These are phyloP conservation scores for Zophobas morio DNA, from an alignment of 1,140 invertebrate genomes.

Conservation along the genomic window DNA sequence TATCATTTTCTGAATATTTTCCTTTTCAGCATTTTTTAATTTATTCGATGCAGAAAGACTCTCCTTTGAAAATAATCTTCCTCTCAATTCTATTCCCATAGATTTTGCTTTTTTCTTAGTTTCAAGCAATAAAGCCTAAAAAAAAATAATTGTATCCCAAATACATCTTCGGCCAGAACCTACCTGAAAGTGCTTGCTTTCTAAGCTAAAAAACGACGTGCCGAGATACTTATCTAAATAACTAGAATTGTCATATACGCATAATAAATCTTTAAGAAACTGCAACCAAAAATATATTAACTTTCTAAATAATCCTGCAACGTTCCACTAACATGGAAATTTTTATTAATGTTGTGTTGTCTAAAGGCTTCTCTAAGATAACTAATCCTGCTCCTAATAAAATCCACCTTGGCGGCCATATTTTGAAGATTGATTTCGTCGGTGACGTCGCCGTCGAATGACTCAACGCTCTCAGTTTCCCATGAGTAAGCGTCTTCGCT, in stretches of 20 bases:
- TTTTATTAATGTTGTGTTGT: conserved; percentile 60
- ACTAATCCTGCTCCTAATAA: conserved; percentile 62
- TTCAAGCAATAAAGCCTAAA: conserved; percentile 58
- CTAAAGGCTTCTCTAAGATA: conserved; percentile 63
- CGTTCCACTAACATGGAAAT: conserved; percentile 60
- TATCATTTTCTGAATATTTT: conserved; percentile 64
- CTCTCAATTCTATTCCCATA: conserved; percentile 62
- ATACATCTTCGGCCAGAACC: conserved; percentile 15
- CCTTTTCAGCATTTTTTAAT: conserved; percentile 62
- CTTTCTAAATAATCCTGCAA: background rate
- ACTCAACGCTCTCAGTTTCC: conserved; percentile 85
- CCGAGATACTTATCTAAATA: conserved; percentile 88
- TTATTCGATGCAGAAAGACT: conserved; percentile 50
- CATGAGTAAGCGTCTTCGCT: conserved; percentile 72
- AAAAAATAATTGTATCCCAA: conserved; percentile 9
- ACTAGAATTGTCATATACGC: conserved; percentile 89
- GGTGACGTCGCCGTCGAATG: conserved; percentile 63
- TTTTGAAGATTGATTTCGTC: conserved; percentile 64
- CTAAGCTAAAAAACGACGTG: conserved; percentile 81
- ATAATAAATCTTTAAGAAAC: conserved; percentile 83
- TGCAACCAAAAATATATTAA: conserved; percentile 62
- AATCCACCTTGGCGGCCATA: conserved; percentile 64
- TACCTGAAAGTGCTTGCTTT: conserved; percentile 65
- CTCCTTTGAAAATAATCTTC: conserved; percentile 57
- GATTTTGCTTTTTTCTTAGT: conserved; percentile 63